Evolutionary conservation across 2,113 vertebrate genomes (phyloP).

Genomic region (Ictidomys tridecemlineatus): DNA sequence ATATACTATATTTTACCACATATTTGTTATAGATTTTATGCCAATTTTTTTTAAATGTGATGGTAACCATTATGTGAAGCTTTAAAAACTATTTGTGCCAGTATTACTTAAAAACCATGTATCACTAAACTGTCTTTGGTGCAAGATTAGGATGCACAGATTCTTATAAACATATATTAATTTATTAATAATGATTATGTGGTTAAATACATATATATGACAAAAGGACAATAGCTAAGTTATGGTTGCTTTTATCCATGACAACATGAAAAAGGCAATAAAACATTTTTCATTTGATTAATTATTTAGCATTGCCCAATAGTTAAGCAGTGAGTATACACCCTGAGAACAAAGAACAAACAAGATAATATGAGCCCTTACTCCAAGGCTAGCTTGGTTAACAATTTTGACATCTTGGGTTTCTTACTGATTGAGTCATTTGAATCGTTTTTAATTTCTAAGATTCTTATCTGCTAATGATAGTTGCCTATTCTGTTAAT

Average conservation of each 20-base stretch:
- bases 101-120: too few relatives aligned
- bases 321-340: neutral
- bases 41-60: too few relatives aligned
- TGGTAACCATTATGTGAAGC: too few relatives aligned
- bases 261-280: neutral
- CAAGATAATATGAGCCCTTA: neutral
- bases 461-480: conserved; percentile 20
- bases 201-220: too few relatives aligned
- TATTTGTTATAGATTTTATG: too few relatives aligned
- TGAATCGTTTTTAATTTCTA: conserved; percentile 37
- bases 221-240: conserved; percentile 38
- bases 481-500: neutral
- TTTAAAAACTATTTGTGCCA: too few relatives aligned
- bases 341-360: neutral
- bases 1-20: too few relatives aligned
- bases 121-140: too few relatives aligned
- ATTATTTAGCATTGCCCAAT: neutral
- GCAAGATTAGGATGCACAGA: too few relatives aligned
- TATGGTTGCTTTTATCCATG: neutral
- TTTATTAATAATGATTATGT: too few relatives aligned
- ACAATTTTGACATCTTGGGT: neutral
- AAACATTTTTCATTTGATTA: neutral
- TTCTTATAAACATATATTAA: too few relatives aligned
- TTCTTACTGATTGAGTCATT: neutral
- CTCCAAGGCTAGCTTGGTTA: neutral